Base-by-base conservation (phyloP, 2,888 invertebrate species). In the Teinopalpus imperialis region DNA sequence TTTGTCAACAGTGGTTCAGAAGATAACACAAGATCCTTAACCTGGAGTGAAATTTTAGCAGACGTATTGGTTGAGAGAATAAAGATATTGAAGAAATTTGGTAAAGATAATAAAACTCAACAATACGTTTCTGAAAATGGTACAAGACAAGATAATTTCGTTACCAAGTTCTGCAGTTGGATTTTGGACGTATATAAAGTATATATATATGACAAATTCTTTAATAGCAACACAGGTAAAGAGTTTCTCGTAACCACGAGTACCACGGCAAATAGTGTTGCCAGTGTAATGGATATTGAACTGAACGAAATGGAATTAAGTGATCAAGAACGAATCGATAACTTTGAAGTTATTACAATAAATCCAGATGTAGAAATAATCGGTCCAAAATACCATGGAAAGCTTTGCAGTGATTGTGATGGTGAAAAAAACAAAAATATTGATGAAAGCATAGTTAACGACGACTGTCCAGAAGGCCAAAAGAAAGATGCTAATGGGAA, bases 31-130 rank as follows among this genome's bases (percentile, higher is more conserved):
- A 70, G 72, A 57, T 68, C 70, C 41, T 57, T 67, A 49, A 66
- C 74, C 42, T 86, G 83, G 85, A 83, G 81, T 62, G 77, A 81
- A 52, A 70, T 85, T 45, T 56, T 86, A 23, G 85, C 86, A 2
- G 74, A 79, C 51, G 72, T 75, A 45, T 62, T 85, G 51, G 75
- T 83, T 56, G 78, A 75, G 48, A 76, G 69, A 61, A 72, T 81
- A 56, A 74, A 67, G 52, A 63, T 71, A 24, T 71, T 69, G 44
- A 16, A 32, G n/a, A 13, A 36, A 26, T 9, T 31, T 13, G 6
- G 13, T 3, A 54, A 59, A 56, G 51, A 52, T 30, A 55, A 59
- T 52, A 56, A 56, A 49, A 52, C 44, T 40, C 63, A 63, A 29
- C 52, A 53, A 6, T 2, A 35, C 18, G 45, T 53, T 6, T 56